Percentiles rank a stretch among this genome's conserved stretches.
Evolutionary conservation across 2,797 vertebrate species (phyloP).

Genomic region (Cossypha dichroa): DNA sequence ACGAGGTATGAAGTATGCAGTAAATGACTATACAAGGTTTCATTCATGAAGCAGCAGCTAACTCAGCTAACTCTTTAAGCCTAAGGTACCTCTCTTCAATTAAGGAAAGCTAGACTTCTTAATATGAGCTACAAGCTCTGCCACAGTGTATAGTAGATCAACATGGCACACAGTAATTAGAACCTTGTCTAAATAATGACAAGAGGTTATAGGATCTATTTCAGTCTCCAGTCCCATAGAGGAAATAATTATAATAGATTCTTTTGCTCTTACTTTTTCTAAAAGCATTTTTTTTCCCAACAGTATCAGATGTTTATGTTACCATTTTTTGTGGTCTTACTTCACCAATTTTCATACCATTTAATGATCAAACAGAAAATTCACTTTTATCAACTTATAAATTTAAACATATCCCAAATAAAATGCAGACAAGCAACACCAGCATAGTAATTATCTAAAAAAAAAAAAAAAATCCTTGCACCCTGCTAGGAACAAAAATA

Average conservation of each 20-base stretch:
- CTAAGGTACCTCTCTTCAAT: slow-evolving; percentile 19
- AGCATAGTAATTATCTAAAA: slow-evolving; percentile 40
- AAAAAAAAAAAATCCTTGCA: background rate
- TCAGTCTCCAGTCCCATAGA: background rate
- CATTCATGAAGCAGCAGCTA: slow-evolving; percentile 41
- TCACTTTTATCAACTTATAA: slow-evolving; percentile 57
- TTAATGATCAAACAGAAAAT: slow-evolving; percentile 58
- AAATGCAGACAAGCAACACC: slow-evolving; percentile 44
- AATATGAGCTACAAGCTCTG: background rate
- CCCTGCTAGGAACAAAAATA: slow-evolving; percentile 56
- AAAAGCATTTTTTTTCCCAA: background rate
- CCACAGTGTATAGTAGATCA: slow-evolving; percentile 16
- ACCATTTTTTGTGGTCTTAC: slow-evolving; percentile 7
- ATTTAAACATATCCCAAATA: slow-evolving; percentile 57
- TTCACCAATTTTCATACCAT: slow-evolving; percentile 53
- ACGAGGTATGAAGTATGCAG: background rate
- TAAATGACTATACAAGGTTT: slow-evolving; percentile 5
- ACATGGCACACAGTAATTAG: slow-evolving; percentile 40
- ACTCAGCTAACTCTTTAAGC: background rate
- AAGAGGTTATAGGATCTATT: slow-evolving; percentile 48
- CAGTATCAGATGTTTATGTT: slow-evolving; percentile 33
- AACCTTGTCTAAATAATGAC: slow-evolving; percentile 28
- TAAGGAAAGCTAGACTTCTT: slow-evolving; percentile 34
- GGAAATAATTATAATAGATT: slow-evolving; percentile 24
- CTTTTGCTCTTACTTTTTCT: slow-evolving; percentile 20